phyloP scores from a whole-genome alignment of 2,113 vertebrate genomes.

The Equus przewalskii region DNA sequence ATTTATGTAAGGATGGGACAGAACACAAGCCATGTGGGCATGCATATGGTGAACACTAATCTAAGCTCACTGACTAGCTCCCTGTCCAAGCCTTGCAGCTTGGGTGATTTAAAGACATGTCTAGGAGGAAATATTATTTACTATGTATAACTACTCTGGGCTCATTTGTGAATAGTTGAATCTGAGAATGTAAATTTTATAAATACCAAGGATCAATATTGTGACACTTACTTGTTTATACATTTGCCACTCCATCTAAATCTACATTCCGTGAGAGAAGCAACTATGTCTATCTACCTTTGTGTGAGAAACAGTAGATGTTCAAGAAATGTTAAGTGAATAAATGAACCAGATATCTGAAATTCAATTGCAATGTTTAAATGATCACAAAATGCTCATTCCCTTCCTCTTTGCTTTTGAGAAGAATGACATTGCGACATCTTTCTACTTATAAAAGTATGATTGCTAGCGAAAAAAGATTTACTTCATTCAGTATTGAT shows the following conservation, averaged over 20 bases:
- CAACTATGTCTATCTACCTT: background rate
- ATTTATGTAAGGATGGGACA: background rate
- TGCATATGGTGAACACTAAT: background rate
- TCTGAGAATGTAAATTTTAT: background rate
- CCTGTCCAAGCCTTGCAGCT: background rate
- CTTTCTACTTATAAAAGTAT: background rate
- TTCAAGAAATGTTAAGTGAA: conserved; percentile 10
- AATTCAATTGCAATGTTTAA: background rate
- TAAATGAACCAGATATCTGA: conserved; percentile 2
- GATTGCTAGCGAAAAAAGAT: background rate
- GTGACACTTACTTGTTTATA: background rate
- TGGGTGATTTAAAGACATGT: background rate
- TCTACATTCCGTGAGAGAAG: background rate
- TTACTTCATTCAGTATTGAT: background rate
- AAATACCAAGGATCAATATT: background rate
- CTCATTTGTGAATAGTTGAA: background rate
- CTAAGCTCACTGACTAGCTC: background rate
- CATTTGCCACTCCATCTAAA: background rate
- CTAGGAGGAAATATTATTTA: background rate
- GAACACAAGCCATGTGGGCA: background rate
- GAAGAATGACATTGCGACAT: background rate
- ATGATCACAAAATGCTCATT: background rate
- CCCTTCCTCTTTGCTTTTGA: background rate
- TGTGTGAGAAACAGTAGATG: background rate
- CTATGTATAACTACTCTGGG: background rate